Conservation (phyloP, 2,888 invertebrate genomes). For the Portevinia maculata region DNA sequence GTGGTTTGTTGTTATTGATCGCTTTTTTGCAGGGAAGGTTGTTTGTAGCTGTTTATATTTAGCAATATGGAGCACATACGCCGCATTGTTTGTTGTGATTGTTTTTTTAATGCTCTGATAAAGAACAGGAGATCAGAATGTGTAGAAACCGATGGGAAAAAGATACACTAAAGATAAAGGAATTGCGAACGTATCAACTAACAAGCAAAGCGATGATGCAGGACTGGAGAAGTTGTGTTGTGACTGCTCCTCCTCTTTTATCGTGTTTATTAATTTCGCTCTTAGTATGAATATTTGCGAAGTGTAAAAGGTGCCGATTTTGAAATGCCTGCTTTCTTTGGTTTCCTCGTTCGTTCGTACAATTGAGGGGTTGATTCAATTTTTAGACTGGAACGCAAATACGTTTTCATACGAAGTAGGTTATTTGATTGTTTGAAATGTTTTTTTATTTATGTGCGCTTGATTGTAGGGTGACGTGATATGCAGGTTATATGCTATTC, state of each 20-base stretch:
- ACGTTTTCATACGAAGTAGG: neutral
- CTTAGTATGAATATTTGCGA: too few species aligned
- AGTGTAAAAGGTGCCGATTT: too few species aligned
- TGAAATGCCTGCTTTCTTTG: neutral
- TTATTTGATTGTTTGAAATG: neutral
- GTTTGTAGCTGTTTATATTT: conserved; percentile 23
- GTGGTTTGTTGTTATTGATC: conserved; percentile 16
- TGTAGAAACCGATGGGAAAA: conserved; percentile 6
- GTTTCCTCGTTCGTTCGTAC: neutral
- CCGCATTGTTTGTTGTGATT: conserved; percentile 50
- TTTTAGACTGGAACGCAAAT: neutral
- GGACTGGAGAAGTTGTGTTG: conserved; percentile 13
- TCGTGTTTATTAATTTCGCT: conserved; percentile 2
- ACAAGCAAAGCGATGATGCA: conserved; percentile 15
- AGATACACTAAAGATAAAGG: too few species aligned
- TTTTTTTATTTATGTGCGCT: conserved; percentile 39
- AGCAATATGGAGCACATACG: neutral
- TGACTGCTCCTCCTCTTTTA: conserved; percentile 1
- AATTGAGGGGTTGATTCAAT: conserved; percentile 40
- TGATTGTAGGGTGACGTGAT: conserved; percentile 38
- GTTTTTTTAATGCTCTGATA: conserved; percentile 67
- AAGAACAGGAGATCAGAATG: conserved; percentile 56
- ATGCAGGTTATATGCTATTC: conserved; percentile 31
- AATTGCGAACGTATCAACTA: too few species aligned
- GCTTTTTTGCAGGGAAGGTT: neutral